Base-by-base conservation (phyloP, 2,888 invertebrate species). In the Conops quadrifasciatus region DNA sequence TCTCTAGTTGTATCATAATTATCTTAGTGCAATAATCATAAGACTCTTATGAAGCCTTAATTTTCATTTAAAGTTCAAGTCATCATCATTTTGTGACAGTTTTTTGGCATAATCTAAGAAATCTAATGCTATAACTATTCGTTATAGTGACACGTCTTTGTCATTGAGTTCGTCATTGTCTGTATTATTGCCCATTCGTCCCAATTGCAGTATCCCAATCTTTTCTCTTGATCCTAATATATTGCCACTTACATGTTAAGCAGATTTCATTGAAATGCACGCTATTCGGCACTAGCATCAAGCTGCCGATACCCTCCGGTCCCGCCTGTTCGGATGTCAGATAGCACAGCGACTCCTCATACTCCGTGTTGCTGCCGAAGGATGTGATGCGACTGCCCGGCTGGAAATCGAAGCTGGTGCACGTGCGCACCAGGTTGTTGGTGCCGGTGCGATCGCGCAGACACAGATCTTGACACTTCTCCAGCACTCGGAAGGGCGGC, bases 191-290 rank as follows among this genome's bases (percentile, higher is more conserved):
- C n/a, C n/a, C n/a, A n/a, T n/a, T n/a, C n/a, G n/a, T n/a, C n/a
- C n/a, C n/a, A n/a, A n/a, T n/a, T n/a, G n/a, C n/a, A n/a, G n/a
- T n/a, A n/a, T n/a, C n/a, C n/a, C n/a, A n/a, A n/a, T n/a, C n/a
- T n/a, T n/a, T n/a, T n/a, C n/a, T n/a, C n/a, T n/a, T n/a, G n/a
- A n/a, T n/a, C n/a, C n/a, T 64, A 19, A 47, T 47, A 9, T 26
- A 30, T 66, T 47, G 15, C n/a, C 4, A 89, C 93, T 92, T 87
- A 95, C 95, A 95, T 56, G 93, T 91, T 68, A 95, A 88, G 84
- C 95, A 95, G 72, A 95, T 92, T 89, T 95, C 95, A 69, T 93
- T 94, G 83, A 95, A 95, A 82, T 95, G 95, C 3, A 95, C 94
- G 80, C 94, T 94, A 78, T 95, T 95, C 1, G 94, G 94, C 11